Evolutionary conservation across 2,113 vertebrate species (phyloP), one percentile per base, ranked within the genome.

Genomic region (Callipepla californica): DNA sequence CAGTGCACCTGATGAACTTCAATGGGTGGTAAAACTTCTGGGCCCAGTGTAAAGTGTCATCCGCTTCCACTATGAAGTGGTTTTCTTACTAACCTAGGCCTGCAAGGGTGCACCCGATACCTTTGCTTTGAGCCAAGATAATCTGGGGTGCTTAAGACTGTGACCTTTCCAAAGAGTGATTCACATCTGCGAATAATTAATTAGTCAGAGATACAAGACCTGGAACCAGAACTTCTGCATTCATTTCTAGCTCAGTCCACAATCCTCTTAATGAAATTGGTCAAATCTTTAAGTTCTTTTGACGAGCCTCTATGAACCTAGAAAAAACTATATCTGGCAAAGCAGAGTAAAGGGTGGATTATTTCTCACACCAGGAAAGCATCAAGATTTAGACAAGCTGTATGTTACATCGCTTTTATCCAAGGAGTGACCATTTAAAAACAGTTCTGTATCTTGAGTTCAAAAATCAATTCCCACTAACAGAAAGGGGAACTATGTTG

Each of bases 281-380:
- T 68, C 10, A 92, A 48, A 20, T 2, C 2, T 82, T 2, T 21
- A 4, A 34, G 10, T 18, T n/a, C 23, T 88, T 77, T 78, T 6
- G 7, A 25, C 7, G 4, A 15, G 9, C 17, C 53, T 3, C 1
- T 38, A 25, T 3, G 5, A 53, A 13, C 4, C 9, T 63, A 10
- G 26, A 93, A 61, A 14, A 63, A 1, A 6, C 76, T 34, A 1
- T 36, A 2, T 9, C 25, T 22, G 22, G 20, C 48, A 38, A 4
- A 57, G 20, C 0, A 1, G 7, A 76, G 16, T 53, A 9, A 59
- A 69, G 23, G 3, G 53, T 1, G 0, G 73, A 47, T 15, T 8
- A 38, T 4, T 57, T 58, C 25, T 45, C 30, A 36, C 36, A 19
- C 3, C 7, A 61, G 4, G 20, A 34, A 30, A 50, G 2, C 1